A percentile compares a stretch with the other conserved stretches of the same genome.
Conservation (phyloP, 2,797 vertebrate species). For the Sebastes steindachneri region DNA sequence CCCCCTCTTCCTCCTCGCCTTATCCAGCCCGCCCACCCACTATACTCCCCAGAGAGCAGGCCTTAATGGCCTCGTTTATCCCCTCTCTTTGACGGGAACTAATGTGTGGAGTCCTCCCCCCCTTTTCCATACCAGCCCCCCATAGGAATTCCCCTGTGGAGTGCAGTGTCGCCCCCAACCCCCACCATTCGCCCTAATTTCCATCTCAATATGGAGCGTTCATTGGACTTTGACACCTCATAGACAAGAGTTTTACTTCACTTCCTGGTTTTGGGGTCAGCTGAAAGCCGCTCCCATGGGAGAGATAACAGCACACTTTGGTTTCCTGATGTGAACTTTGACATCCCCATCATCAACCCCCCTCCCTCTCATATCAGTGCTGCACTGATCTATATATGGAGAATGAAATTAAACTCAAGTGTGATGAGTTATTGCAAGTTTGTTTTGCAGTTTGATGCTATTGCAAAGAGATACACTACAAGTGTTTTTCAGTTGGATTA, state of each 20-base stretch:
- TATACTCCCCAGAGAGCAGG: conserved; percentile 72
- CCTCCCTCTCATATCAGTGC: background rate
- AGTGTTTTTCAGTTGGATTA: background rate
- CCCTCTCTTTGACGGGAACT: conserved; percentile 79
- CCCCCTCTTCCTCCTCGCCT: conserved; percentile 44
- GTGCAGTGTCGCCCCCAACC: conserved; percentile 64
- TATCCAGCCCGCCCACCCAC: conserved; percentile 77
- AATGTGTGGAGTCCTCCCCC: conserved; percentile 67
- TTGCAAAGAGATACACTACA: background rate
- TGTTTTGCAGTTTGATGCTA: background rate
- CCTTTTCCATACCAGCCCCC: conserved; percentile 64
- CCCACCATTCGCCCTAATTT: conserved; percentile 75
- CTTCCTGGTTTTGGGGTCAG: conserved; percentile 81
- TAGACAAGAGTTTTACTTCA: conserved; percentile 77
- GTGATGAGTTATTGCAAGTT: background rate
- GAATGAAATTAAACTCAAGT: background rate
- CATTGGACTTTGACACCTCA: conserved; percentile 83
- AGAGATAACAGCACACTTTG: conserved; percentile 60
- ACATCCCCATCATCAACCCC: conserved; percentile 34
- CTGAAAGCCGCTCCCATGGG: conserved; percentile 69
- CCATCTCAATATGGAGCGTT: conserved; percentile 79
- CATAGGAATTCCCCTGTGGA: conserved; percentile 77
- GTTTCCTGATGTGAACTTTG: conserved; percentile 71
- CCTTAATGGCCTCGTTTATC: conserved; percentile 82
- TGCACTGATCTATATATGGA: background rate